A percentile compares a stretch with the other conserved stretches of the same genome.
Conservation (phyloP, 92 coral and sea anemone genomes). For the Zoanthus gigantus region DNA sequence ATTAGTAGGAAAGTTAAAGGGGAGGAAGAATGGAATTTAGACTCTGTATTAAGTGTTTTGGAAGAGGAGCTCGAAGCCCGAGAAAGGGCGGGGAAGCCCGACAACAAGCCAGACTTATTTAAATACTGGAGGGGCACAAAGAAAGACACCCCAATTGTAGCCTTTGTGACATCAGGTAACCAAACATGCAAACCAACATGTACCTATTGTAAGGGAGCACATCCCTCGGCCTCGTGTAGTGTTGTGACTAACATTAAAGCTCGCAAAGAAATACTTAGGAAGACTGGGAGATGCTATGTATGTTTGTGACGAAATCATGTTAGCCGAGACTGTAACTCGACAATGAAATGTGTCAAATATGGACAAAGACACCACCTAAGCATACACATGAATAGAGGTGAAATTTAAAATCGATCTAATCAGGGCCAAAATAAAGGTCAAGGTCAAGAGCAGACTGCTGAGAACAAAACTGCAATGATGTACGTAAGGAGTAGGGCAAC, state of each 20-base stretch:
- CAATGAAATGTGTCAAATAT: constrained; percentile 37
- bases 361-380: constrained; percentile 32
- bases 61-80: constrained; percentile 54
- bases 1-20: constrained; percentile 54
- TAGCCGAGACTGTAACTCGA: constrained; percentile 31
- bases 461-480: background rate
- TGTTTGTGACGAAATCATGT: constrained; percentile 46
- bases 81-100: constrained; percentile 42
- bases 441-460: background rate
- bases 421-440: background rate
- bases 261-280: constrained; percentile 31
- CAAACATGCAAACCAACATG: background rate
- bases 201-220: constrained; percentile 44
- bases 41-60: constrained; percentile 27
- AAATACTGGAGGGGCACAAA: background rate
- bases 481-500: background rate
- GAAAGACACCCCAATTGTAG: constrained; percentile 15
- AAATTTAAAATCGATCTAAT: background rate
- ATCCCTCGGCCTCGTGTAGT: constrained; percentile 37
- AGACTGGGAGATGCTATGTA: constrained; percentile 51
- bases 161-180: constrained; percentile 3
- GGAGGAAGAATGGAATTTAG: constrained; percentile 37
- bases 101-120: background rate
- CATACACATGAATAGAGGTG: background rate
- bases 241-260: constrained; percentile 49